Base-by-base conservation (phyloP, 2,113 vertebrate genomes). In the Dunckerocampus dactyliophorus region DNA sequence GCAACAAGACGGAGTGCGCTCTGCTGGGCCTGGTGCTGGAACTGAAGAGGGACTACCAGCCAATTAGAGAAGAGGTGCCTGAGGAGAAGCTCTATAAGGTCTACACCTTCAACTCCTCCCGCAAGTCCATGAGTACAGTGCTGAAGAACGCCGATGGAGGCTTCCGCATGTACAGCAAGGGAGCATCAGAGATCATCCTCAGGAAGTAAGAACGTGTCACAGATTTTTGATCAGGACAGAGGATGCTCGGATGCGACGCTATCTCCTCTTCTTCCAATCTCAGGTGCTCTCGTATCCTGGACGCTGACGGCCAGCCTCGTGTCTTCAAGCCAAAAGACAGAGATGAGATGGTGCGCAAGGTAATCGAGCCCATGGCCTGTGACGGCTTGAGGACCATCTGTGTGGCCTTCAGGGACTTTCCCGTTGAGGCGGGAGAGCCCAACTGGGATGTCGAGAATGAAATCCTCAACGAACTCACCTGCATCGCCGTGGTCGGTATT, bases 81-180 rank as follows among this genome's bases (percentile, higher is more conserved):
- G 96, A 99, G 73, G 94, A 99, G 85, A 95, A 92, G 55, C 87
- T 98, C 46, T 94, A 94, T 89, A 98, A 98, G 72, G 95, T 99
- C 49, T 99, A 98, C 82, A 99, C 96, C 64, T 99, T 99, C 89
- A 99, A 98, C 87, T 99, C 97, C 0, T 91, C 91, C 45, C 93
- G 97, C 77, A 98, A 99, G 63, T 98, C 95, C 81, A 98, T 99
- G 96, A 99, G 95, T 88, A 99, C 96, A 0, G 93, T 99, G 63
- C 82, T 99, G n/a, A 85, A 87, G 83, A 95, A 82, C 3, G 19
- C 90, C 0, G 76, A 77, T 0, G 92, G 93, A 1, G 82, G 93
- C 59, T 99, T 90, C 88, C 93, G 94, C 76, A 95, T 98, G 95
- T 98, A 95, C 93, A 98, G 96, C 93, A 99, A 99, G 71, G 97